Evolutionary conservation across 2,113 vertebrate species (phyloP), one percentile per base, ranked within the genome.

Genomic region (Etheostoma spectabile): DNA sequence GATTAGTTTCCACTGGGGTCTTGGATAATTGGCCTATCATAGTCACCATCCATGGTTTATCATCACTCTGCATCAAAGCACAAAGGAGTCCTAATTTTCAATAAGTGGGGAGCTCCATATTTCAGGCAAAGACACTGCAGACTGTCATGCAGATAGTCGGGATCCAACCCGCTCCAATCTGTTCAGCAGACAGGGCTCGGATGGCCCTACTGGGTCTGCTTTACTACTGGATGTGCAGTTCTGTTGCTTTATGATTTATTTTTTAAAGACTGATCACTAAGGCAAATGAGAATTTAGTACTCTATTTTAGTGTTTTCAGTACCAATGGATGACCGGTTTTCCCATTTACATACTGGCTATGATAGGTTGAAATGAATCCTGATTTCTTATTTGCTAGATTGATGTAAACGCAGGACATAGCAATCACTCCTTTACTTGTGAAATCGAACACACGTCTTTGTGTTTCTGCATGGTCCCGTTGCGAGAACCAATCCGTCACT

Each of bases 111-210:
- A 51, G 87, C 62, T 71, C 55, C 33, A 77, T 86, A 75, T 80
- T 92, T 88, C 87, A 69, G 80, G 83, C 68, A 78, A 76, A 90
- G 84, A 84, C 61, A 49, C 80, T 88, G 80, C 75, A 85, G 84
- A 83, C 74, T 85, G 74, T 92, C 86, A 77, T 63, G 66, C 64
- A 60, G 19, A 67, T 38, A 80, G 79, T 77, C 48, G 1, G 42
- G 82, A 84, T 85, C 84, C 88, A 91, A 84, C 91, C 85, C 77
- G 77, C 74, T 88, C 84, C 88, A 90, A 92, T 89, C 77, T 93
- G 87, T 91, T 94, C 83, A 75, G 80, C 91, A 92, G 90, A 92
- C 71, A 22, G 72, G 60, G 66, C 64, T 85, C 45, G 6, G 6
- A 80, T 71, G 55, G 22, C 81, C 68, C 46, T 27, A 33, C 67